Evolutionary conservation across 2,797 vertebrate species (phyloP), one percentile per base, ranked within the genome.

Genomic region (Myotis findleyi): DNA sequence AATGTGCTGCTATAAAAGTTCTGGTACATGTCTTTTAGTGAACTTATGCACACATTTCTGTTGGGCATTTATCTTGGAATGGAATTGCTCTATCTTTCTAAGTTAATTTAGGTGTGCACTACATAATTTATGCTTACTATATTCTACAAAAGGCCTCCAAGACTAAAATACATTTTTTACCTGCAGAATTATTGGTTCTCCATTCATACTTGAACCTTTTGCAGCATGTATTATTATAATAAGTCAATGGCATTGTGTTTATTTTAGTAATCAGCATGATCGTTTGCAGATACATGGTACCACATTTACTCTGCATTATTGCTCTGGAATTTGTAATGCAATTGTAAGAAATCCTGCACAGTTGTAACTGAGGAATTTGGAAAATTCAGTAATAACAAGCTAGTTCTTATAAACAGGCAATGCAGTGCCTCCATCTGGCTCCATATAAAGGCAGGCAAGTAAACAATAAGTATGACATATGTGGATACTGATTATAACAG

Each of bases 381-480:
- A 92, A 93, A 93, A 85, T 69, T 85, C 76, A 92, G 36, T 89
- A 91, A 23, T 82, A 87, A 94, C n/a, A 90, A 88, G 25, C 69
- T 49, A 73, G 30, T 38, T 87, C 33, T 83, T 84, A 91, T 53
- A 87, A 90, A 96, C 18, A 94, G 80, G 49, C 41, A 82, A 88
- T 36, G 5, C 13, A 83, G 36, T 49, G 82, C 69, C 91, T 76
- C 68, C 89, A 92, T 91, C 89, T 87, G 72, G 80, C 57, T 71
- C 73, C 53, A 88, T 21, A 91, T 25, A 85, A 69, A 51, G 44
- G 57, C 12, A 88, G 64, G 68, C 9, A 94, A 93, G 72, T 68
- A 59, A 91, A 76, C 79, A 94, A 90, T 87, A 93, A 95, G 95
- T 87, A 59, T 95, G 87, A 92, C 69, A 77, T 79, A 77, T 55